Conservation (phyloP, 2,113 vertebrate species). For the Corvus cornix region DNA sequence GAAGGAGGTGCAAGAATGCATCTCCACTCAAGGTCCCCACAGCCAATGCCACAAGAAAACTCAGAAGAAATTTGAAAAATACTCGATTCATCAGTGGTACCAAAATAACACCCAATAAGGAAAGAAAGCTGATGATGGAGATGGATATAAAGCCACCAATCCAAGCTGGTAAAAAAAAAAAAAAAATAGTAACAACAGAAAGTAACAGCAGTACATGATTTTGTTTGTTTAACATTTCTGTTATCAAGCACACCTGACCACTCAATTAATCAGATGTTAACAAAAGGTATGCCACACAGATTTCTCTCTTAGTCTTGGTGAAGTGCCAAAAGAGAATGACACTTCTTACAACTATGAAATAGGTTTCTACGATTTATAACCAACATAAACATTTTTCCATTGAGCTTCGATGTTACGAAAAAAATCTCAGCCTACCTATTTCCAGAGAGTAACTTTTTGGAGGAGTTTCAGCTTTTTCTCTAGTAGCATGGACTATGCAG, state of each 20-base stretch:
- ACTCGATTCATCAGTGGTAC: conserved; percentile 93
- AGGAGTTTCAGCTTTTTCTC: conserved; percentile 72
- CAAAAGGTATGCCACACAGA: background rate
- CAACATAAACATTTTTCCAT: background rate
- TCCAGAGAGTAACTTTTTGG: conserved; percentile 75
- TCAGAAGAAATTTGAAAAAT: conserved; percentile 97
- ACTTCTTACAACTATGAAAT: background rate
- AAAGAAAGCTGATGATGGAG: conserved; percentile 93
- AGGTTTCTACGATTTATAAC: background rate
- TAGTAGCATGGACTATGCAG: conserved; percentile 80
- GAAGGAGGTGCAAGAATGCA: conserved; percentile 95
- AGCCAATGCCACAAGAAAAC: conserved; percentile 94
- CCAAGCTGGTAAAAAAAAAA: conserved; percentile 83
- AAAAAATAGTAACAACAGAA: background rate
- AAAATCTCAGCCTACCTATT: conserved; percentile 74
- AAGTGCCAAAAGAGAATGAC: background rate
- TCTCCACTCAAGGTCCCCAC: conserved; percentile 96
- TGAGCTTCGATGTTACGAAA: background rate
- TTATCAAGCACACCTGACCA: background rate
- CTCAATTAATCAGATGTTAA: background rate
- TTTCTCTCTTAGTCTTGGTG: background rate
- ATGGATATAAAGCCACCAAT: conserved; percentile 92
- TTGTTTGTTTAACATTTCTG: background rate
- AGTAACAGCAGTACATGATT: background rate
- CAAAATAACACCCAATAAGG: conserved; percentile 88